phyloP scores from a whole-genome alignment of 2,888 invertebrate species.

The Xestobium rufovillosum region DNA sequence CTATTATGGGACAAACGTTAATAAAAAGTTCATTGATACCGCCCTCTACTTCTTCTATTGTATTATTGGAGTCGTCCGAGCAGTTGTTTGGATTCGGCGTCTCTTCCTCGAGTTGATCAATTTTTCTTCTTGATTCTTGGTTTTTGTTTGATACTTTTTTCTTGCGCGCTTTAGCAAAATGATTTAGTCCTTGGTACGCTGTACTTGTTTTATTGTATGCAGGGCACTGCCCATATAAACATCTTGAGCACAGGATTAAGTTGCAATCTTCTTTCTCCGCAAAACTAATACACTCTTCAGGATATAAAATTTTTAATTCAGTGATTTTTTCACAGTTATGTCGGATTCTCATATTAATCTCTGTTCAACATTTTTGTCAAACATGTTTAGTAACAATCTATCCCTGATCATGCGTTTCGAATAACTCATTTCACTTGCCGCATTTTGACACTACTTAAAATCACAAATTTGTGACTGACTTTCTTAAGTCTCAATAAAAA shows the following conservation, averaged over 20 bases:
- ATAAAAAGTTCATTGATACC: too few species aligned
- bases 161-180: slow-evolving; percentile 4
- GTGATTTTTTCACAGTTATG: slow-evolving; percentile 15
- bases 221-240: slow-evolving; percentile 6
- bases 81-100: too few species aligned
- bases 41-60: too few species aligned
- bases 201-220: slow-evolving; percentile 6
- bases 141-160: neutral
- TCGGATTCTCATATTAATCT: slow-evolving; percentile 21
- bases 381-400: slow-evolving; percentile 16
- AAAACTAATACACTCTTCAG: slow-evolving; percentile 1
- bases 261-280: neutral
- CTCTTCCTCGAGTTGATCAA: too few species aligned
- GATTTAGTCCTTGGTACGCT: neutral
- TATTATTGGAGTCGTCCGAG: too few species aligned
- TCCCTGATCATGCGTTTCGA: slow-evolving; percentile 9
- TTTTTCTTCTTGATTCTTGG: neutral
- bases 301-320: slow-evolving; percentile 15
- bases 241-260: slow-evolving; percentile 3
- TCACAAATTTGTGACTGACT: slow-evolving; percentile 7
- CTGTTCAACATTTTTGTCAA: slow-evolving; percentile 20
- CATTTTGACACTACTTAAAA: slow-evolving; percentile 3
- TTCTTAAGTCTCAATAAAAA: slow-evolving; percentile 5
- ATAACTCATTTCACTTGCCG: neutral
- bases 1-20: too few species aligned